Evolutionary conservation across 1,140 invertebrate species (phyloP).

Genomic region (Eumeta japonica): DNA sequence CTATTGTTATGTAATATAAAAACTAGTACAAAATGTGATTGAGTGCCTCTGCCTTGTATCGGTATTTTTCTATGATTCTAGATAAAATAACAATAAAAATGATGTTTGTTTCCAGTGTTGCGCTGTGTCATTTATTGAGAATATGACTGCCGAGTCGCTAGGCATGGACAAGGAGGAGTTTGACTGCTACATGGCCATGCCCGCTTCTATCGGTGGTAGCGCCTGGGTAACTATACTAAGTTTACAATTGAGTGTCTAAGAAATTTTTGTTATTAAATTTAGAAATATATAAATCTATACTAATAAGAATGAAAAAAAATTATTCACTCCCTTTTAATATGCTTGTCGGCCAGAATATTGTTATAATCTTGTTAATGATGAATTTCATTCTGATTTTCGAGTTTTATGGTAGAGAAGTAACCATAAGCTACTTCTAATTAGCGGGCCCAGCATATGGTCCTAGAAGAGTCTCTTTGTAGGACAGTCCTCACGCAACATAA

Average conservation of each 20-base stretch:
- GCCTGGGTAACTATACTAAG: constrained; percentile 81
- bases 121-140: constrained; percentile 96
- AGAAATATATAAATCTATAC: constrained; percentile 42
- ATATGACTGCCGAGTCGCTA: constrained; percentile 90
- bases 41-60: background rate
- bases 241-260: constrained; percentile 73
- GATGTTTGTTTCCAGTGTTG: constrained; percentile 74
- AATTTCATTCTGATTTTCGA: too few relatives aligned
- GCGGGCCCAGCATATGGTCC: too few relatives aligned
- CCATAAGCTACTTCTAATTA: too few relatives aligned
- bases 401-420: too few relatives aligned
- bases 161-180: constrained; percentile 92
- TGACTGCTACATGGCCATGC: constrained; percentile 80
- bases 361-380: too few relatives aligned
- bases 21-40: background rate
- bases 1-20: too few relatives aligned
- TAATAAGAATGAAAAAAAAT: constrained; percentile 72
- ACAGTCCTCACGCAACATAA: too few relatives aligned
- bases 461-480: too few relatives aligned
- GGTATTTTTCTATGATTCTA: background rate
- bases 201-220: constrained; percentile 51
- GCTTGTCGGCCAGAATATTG: too few relatives aligned
- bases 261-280: too few relatives aligned
- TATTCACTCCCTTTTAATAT: too few relatives aligned
- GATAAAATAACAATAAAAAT: background rate